Percentiles rank a stretch among this genome's conserved stretches.
Evolutionary conservation across 2,113 vertebrate species (phyloP).

Genomic region (Leptosomus discolor): DNA sequence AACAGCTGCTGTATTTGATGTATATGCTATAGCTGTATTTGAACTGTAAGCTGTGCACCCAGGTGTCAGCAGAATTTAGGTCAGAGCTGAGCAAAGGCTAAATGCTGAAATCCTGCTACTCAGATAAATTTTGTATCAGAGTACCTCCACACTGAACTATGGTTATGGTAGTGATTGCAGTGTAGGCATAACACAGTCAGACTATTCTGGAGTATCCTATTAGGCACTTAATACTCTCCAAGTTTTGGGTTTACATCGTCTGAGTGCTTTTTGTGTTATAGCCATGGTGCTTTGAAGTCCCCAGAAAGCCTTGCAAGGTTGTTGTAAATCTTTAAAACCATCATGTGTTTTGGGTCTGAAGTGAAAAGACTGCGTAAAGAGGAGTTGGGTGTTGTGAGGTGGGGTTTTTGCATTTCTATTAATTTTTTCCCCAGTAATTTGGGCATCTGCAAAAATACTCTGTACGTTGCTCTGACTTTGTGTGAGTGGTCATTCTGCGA

Average conservation of each 20-base stretch:
- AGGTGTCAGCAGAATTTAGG: background rate
- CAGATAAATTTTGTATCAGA: background rate
- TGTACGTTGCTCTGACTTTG: background rate
- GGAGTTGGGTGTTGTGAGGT: background rate
- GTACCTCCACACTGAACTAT: fast-evolving
- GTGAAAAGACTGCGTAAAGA: background rate
- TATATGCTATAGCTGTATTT: background rate
- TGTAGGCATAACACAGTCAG: fast-evolving
- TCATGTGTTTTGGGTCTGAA: background rate
- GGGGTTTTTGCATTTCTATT: background rate
- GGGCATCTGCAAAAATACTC: background rate
- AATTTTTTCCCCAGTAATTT: fast-evolving
- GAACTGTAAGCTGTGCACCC: background rate
- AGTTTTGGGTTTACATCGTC: background rate
- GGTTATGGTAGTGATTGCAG: background rate
- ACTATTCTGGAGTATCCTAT: background rate
- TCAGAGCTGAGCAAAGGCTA: background rate
- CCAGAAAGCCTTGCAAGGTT: background rate
- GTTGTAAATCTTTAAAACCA: background rate
- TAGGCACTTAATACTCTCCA: background rate
- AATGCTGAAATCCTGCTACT: background rate
- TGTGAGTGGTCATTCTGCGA: background rate
- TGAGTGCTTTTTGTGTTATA: background rate
- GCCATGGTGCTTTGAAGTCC: background rate
- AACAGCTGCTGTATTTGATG: background rate